A percentile compares a stretch with the other conserved stretches of the same genome.
phyloP scores from a whole-genome alignment of 2,113 vertebrate species.

The Scomber scombrus region DNA sequence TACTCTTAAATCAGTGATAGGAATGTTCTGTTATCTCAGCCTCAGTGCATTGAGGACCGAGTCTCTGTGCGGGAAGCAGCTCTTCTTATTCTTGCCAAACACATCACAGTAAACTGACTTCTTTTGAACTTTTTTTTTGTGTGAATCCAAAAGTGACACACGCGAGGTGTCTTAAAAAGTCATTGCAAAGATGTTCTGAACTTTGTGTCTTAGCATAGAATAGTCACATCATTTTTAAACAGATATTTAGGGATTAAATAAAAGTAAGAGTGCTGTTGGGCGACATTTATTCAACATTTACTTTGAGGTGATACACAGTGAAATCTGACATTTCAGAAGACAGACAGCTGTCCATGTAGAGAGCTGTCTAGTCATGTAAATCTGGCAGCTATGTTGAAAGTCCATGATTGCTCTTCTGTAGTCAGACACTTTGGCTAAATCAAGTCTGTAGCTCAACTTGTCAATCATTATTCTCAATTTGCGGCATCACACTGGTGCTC shows the following conservation, averaged over 20 bases:
- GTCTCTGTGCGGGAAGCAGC: constrained; percentile 10
- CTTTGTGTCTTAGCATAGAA: not conserved
- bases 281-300: no score
- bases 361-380: no score
- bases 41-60: not conserved
- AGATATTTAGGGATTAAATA: not conserved
- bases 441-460: no score
- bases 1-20: constrained; percentile 49
- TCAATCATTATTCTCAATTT: no score
- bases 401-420: no score
- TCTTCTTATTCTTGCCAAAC: not conserved
- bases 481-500: no score
- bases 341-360: no score
- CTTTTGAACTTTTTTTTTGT: constrained; percentile 28
- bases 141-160: constrained; percentile 1
- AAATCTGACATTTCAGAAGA: not conserved
- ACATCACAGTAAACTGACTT: not conserved
- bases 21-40: constrained; percentile 26
- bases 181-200: not conserved
- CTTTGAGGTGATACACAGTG: no score
- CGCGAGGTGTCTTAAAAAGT: not conserved
- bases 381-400: no score
- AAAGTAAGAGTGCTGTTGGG: not conserved
- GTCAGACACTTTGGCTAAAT: no score
- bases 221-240: not conserved